Evolutionary conservation across 2,888 invertebrate genomes (phyloP).

Genomic region (Euproctis similis): DNA sequence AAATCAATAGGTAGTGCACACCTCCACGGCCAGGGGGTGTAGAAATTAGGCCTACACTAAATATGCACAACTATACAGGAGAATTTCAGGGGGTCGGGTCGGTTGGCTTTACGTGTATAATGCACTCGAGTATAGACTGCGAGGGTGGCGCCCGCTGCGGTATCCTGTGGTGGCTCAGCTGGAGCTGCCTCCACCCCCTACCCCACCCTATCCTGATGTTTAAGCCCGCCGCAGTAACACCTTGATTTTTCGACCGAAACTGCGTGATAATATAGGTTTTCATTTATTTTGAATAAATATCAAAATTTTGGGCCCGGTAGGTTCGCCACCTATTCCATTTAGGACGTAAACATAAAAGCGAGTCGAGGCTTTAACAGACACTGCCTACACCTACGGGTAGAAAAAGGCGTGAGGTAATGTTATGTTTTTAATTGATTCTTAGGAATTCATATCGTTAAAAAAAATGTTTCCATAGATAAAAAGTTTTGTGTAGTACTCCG

Average conservation of each 20-base stretch:
- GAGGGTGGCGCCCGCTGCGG: slow-evolving; percentile 28
- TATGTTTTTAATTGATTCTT: no score
- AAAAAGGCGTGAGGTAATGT: no score
- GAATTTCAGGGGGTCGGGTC: slow-evolving; percentile 43
- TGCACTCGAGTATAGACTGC: slow-evolving; percentile 61
- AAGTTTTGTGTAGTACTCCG: no score
- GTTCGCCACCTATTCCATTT: no score
- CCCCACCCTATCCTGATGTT: slow-evolving; percentile 23
- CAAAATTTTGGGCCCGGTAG: no score
- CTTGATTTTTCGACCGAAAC: slow-evolving; percentile 58
- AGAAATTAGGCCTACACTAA: slow-evolving; percentile 47
- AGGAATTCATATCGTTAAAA: no score
- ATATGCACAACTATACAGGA: slow-evolving; percentile 61
- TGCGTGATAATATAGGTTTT: no score
- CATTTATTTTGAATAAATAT: no score
- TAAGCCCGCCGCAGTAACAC: slow-evolving; percentile 38
- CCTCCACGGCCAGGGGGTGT: slow-evolving; percentile 29
- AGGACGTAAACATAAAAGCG: no score
- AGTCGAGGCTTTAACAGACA: no score
- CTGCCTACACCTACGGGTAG: no score
- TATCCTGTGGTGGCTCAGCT: slow-evolving; percentile 22
- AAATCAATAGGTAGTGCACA: slow-evolving; percentile 47
- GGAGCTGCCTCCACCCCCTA: slow-evolving; percentile 7
- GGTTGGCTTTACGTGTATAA: slow-evolving; percentile 57
- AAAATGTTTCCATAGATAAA: no score